Evolutionary conservation across 1,140 invertebrate genomes (phyloP).

Genomic region (Zaprionus lachaisei): DNA sequence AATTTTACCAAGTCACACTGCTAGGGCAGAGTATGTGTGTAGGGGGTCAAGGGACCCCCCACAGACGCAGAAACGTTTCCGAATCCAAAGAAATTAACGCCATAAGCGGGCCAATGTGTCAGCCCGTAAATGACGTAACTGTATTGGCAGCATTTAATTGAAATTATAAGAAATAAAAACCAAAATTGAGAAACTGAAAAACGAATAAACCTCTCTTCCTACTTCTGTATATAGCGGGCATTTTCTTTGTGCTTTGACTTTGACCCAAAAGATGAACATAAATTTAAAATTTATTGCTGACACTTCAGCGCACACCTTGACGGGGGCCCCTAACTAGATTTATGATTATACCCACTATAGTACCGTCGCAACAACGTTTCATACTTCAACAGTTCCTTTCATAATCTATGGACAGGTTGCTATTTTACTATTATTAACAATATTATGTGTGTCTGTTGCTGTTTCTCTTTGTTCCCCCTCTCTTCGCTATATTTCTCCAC

Average conservation of each 20-base stretch:
- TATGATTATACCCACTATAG: slow-evolving; percentile 54
- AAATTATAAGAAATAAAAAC: slow-evolving; percentile 19
- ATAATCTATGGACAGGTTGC: slow-evolving; percentile 65
- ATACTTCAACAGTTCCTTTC: slow-evolving; percentile 79
- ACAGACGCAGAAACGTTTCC: not conserved
- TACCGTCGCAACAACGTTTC: slow-evolving; percentile 44
- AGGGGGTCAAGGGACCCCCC: not conserved
- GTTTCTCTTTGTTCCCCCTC: slow-evolving; percentile 1
- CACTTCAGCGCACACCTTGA: slow-evolving; percentile 67
- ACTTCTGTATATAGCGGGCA: slow-evolving; percentile 15
- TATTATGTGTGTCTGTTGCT: slow-evolving; percentile 4
- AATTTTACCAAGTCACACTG: slow-evolving; percentile 56
- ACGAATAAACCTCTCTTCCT: not conserved
- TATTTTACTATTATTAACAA: slow-evolving; percentile 56
- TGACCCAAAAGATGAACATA: slow-evolving; percentile 70
- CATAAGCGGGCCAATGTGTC: slow-evolving; percentile 52
- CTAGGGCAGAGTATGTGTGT: not conserved
- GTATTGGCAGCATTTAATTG: slow-evolving; percentile 54
- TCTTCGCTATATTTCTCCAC: slow-evolving; percentile 14
- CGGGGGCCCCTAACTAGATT: slow-evolving; percentile 58
- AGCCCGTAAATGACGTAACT: slow-evolving; percentile 61
- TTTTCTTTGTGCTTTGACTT: slow-evolving; percentile 34
- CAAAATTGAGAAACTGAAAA: slow-evolving; percentile 1
- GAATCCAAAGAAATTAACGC: slow-evolving; percentile 15
- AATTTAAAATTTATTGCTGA: slow-evolving; percentile 75